Percentiles rank a stretch among this genome's conserved stretches.
These are phyloP conservation scores for Sipha flava DNA, from an alignment of 1,140 invertebrate species.

Conservation along the genomic window DNA sequence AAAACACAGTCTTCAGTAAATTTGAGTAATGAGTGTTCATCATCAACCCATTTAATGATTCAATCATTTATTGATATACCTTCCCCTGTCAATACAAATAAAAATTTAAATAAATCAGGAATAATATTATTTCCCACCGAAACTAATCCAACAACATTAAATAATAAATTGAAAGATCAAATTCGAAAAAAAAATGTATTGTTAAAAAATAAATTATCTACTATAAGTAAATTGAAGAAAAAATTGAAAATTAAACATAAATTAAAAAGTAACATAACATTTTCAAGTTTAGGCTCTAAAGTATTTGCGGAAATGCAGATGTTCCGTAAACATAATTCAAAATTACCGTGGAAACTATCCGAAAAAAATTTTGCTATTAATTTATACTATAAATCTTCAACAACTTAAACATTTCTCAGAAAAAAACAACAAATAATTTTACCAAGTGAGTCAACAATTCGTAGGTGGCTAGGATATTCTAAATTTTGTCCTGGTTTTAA, in stretches of 20 bases:
- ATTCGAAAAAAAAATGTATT: neutral
- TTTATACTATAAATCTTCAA: neutral
- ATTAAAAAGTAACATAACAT: neutral
- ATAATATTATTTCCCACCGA: neutral
- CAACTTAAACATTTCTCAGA: neutral
- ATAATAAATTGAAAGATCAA: neutral
- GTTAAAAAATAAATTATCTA: neutral
- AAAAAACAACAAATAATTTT: neutral
- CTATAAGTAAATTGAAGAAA: neutral
- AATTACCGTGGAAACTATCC: neutral
- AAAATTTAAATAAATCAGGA: neutral
- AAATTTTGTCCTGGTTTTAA: neutral
- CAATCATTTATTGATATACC: too few species aligned
- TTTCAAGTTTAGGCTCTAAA: neutral
- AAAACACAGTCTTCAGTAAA: too few species aligned
- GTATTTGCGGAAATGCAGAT: neutral
- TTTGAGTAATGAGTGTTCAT: too few species aligned
- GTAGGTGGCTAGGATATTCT: neutral
- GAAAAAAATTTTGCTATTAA: neutral
- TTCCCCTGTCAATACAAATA: too few species aligned
- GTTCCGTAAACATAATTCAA: neutral
- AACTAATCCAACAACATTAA: neutral
- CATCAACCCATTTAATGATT: too few species aligned
- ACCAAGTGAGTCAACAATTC: neutral
- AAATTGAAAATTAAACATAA: neutral